Evolutionary conservation across 2,797 vertebrate genomes (phyloP), one percentile per base, ranked within the genome.

Genomic region (Chelidonichthys spinosus): DNA sequence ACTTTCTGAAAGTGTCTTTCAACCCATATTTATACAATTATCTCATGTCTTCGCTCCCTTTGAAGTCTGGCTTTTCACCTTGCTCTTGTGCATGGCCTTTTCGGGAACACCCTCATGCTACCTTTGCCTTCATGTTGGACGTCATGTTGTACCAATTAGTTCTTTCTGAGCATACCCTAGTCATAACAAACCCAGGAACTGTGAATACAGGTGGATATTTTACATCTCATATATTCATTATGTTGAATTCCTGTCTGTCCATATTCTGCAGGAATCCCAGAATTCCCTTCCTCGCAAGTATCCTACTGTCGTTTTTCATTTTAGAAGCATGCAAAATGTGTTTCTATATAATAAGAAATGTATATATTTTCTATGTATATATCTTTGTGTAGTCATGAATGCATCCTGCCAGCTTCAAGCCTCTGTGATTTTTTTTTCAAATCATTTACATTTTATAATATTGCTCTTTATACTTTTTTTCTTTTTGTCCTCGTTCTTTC

Each of bases 401-500:
- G 13, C 46, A 64, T 63, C 25, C 49, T 17, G 52, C 37, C 33
- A 25, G 50, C 14, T 47, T 25, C 13, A 11, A 32, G 15, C 25
- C n/a, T 39, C 25, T 60, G 36, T 10, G 15, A 11, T 60, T 54
- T 25, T 35, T 42, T 18, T 39, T 2, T 50, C 8, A 3, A 44
- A 18, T 49, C 54, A 13, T 49, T 56, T 52, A 52, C 8, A 46
- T 75, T 69, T 39, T 14, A 69, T 47, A 39, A 56, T 18, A 39
- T 55, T 58, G 32, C 50, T 63, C 36, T 59, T 62, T 3, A 49
- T 69, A 10, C 8, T 15, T 43, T 52, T 46, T 68, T 40, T 17
- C 1, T 49, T 42, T 33, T 74, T 47, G 35, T 44, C 4, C 8
- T 43, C 44, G 40, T 35, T 70, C 13, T 62, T 58, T 62, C 33